Percentiles rank a stretch among this genome's conserved stretches.
phyloP scores from a whole-genome alignment of 2,113 vertebrate species.

The Hucho hucho region DNA sequence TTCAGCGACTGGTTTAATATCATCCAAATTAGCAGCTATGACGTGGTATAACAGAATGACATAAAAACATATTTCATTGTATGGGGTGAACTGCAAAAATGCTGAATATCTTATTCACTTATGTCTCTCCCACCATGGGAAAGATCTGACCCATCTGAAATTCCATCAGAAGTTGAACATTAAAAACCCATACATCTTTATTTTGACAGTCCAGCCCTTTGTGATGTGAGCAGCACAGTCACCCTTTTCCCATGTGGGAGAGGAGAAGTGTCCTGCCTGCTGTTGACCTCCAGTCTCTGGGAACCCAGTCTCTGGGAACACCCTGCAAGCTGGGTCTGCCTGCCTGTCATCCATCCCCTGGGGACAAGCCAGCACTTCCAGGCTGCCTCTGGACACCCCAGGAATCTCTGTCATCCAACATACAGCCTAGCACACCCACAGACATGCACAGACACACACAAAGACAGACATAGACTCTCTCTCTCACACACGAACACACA shows the following conservation, averaged over 20 bases:
- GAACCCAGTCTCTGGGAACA: background rate
- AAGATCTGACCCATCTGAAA: conserved; percentile 6
- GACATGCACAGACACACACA: background rate
- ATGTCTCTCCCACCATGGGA: conserved; percentile 1
- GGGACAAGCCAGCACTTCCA: background rate
- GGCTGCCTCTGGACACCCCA: background rate
- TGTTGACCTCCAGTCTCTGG: background rate
- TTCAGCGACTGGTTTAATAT: too few relatives aligned
- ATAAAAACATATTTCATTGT: background rate
- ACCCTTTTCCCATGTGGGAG: too few relatives aligned
- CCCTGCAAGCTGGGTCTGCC: too few relatives aligned
- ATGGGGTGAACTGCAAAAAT: background rate
- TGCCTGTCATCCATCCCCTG: background rate
- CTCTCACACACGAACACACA: background rate
- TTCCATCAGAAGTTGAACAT: too few relatives aligned
- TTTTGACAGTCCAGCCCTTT: too few relatives aligned
- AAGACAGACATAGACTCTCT: too few relatives aligned
- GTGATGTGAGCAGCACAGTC: too few relatives aligned
- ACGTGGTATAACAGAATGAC: background rate
- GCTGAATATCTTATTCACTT: background rate
- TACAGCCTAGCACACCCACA: background rate
- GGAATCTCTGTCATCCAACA: background rate
- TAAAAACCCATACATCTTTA: background rate
- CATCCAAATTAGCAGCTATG: background rate
- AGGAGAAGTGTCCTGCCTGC: too few relatives aligned